Percentiles rank a stretch among this genome's conserved stretches.
Evolutionary conservation across 2,888 invertebrate genomes (phyloP).

Genomic region (Nomada lathburiana): DNA sequence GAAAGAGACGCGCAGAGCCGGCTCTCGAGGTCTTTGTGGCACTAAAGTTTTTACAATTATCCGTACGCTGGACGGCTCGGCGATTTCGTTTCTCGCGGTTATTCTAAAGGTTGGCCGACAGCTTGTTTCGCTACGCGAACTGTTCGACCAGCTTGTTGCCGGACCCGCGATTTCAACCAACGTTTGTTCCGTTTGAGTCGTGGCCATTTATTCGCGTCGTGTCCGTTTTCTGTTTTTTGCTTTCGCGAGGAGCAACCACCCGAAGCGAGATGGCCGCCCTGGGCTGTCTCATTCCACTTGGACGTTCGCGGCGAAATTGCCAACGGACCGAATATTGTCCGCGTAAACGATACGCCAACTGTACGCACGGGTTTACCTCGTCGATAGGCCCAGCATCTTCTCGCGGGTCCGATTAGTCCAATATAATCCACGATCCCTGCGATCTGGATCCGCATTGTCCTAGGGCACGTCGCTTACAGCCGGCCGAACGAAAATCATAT

Average conservation of each 20-base stretch:
- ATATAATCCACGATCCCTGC: slow-evolving; percentile 3
- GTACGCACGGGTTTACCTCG: background rate
- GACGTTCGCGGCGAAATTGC: slow-evolving; percentile 40
- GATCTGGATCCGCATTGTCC: slow-evolving; percentile 53
- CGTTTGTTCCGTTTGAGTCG: background rate
- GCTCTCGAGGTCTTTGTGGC: background rate
- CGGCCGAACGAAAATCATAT: slow-evolving; percentile 73
- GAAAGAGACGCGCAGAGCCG: too few species aligned
- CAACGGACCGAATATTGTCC: slow-evolving; percentile 35
- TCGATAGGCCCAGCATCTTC: too few species aligned
- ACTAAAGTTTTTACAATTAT: slow-evolving; percentile 8
- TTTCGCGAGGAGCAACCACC: background rate
- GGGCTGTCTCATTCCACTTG: slow-evolving; percentile 5
- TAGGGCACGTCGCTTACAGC: slow-evolving; percentile 59
- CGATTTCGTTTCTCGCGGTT: slow-evolving; percentile 2
- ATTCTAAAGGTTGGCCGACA: slow-evolving; percentile 3
- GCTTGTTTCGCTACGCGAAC: background rate
- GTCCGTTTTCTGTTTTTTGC: background rate
- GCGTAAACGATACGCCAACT: slow-evolving; percentile 27
- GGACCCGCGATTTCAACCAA: slow-evolving; percentile 5
- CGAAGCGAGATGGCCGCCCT: background rate
- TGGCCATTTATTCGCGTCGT: background rate
- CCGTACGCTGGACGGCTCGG: background rate
- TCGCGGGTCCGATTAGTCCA: too few species aligned
- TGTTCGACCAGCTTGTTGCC: background rate